Percentiles rank a stretch among this genome's conserved stretches.
phyloP scores from a whole-genome alignment of 2,113 vertebrate species.

The Dicentrarchus labrax region DNA sequence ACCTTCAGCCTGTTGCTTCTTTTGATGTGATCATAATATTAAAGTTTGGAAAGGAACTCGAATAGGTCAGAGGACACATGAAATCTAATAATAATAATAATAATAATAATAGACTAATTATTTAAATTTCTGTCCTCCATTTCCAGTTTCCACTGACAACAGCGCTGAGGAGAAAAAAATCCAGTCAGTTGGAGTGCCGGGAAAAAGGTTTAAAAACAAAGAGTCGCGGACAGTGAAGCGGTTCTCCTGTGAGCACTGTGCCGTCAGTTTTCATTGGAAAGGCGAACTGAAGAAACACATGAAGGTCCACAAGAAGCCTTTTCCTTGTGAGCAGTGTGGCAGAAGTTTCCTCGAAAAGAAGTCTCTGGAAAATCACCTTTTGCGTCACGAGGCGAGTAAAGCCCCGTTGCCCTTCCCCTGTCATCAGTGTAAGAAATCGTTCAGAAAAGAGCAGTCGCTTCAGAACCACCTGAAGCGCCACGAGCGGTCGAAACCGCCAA shows the following conservation, averaged over 20 bases:
- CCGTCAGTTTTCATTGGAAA: conserved; percentile 68
- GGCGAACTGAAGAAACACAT: conserved; percentile 74
- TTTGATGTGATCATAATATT: background rate
- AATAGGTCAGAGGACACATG: background rate
- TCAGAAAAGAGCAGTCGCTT: conserved; percentile 68
- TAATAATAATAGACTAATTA: background rate
- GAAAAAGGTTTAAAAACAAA: conserved; percentile 13
- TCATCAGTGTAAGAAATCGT: conserved; percentile 67
- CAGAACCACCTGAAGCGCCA: conserved; percentile 76
- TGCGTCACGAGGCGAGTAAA: conserved; percentile 52
- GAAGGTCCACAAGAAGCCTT: conserved; percentile 65
- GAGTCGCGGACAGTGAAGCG: conserved; percentile 39
- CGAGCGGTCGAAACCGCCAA: conserved; percentile 58
- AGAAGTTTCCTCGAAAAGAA: conserved; percentile 60
- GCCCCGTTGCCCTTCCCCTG: conserved; percentile 73
- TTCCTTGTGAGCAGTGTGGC: conserved; percentile 68
- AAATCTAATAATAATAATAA: background rate
- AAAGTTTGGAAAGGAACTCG: background rate
- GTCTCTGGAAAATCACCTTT: conserved; percentile 69
- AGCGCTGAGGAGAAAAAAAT: conserved; percentile 11
- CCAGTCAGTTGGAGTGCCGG: background rate
- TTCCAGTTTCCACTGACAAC: conserved; percentile 42
- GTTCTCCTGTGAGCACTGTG: conserved; percentile 70
- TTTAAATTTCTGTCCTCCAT: background rate
- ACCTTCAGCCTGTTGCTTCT: background rate